Evolutionary conservation across 1,140 invertebrate species (phyloP), one percentile per base, ranked within the genome.

Genomic region (Pristionchus pacificus): DNA sequence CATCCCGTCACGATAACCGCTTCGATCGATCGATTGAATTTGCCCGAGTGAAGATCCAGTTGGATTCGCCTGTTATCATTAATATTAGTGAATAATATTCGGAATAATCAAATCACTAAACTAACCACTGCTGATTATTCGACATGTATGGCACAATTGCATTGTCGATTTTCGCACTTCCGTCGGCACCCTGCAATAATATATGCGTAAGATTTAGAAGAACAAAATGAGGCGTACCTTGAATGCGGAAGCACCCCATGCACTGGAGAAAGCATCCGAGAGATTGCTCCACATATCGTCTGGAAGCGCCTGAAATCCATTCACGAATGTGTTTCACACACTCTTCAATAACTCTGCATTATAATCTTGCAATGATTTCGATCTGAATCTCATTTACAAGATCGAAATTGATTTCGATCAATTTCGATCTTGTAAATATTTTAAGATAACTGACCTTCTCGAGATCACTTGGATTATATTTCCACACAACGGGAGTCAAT

Each of bases 281-380:
- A 73, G 38, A 58, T 73, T 69, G n/a, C 57, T 73, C 71, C 71
- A 73, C 71, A 73, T 73, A 14, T 68, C 65, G 0, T 59, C 33
- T 30, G 65, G 67, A 14, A 73, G 28, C 24, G 67, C 61, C 60
- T 69, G 30, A 69, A 69, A n/a, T n/a, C n/a, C n/a, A n/a, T n/a
- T n/a, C n/a, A n/a, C n/a, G n/a, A n/a, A n/a, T n/a, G n/a, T n/a
- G n/a, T n/a, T n/a, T n/a, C n/a, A n/a, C n/a, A n/a, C n/a, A n/a
- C n/a, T n/a, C n/a, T n/a, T n/a, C n/a, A n/a, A n/a, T n/a, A n/a
- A n/a, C n/a, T n/a, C n/a, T n/a, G n/a, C n/a, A n/a, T n/a, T n/a
- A n/a, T n/a, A n/a, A n/a, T n/a, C n/a, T n/a, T n/a, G n/a, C n/a
- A n/a, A n/a, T n/a, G n/a, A n/a, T n/a, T n/a, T n/a, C n/a, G n/a